Conservation (phyloP, 2,797 vertebrate species). For the Onychomys leucogaster region DNA sequence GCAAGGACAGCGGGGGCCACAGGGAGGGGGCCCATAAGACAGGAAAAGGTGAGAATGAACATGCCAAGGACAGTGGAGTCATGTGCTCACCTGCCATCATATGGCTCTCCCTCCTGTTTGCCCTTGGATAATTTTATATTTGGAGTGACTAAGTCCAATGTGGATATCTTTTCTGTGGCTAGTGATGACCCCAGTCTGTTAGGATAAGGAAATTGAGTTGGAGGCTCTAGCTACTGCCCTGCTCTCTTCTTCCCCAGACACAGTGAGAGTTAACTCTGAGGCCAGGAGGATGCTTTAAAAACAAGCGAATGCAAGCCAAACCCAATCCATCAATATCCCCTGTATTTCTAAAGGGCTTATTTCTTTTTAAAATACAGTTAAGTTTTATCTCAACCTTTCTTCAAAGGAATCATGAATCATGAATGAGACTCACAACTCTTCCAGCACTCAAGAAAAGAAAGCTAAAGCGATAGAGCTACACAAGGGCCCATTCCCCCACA, state of each 20-base stretch:
- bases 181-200: neutral
- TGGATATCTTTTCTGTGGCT: neutral
- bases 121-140: neutral
- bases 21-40: neutral
- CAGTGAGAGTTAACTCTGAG: neutral
- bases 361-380: neutral
- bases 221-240: neutral
- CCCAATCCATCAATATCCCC: neutral
- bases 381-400: slow-evolving; percentile 12
- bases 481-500: neutral
- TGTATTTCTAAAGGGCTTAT: neutral
- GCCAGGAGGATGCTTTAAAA: neutral
- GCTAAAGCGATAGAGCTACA: neutral
- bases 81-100: neutral
- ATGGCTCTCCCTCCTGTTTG: neutral
- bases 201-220: neutral
- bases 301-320: neutral
- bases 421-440: slow-evolving; percentile 21
- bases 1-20: neutral
- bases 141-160: neutral
- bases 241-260: neutral
- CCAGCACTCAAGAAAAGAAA: neutral
- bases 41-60: neutral
- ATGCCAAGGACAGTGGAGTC: rapidly evolving
- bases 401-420: slow-evolving; percentile 56